Evolutionary conservation across 2,113 vertebrate species (phyloP), one percentile per base, ranked within the genome.

Genomic region (Tetrax tetrax): DNA sequence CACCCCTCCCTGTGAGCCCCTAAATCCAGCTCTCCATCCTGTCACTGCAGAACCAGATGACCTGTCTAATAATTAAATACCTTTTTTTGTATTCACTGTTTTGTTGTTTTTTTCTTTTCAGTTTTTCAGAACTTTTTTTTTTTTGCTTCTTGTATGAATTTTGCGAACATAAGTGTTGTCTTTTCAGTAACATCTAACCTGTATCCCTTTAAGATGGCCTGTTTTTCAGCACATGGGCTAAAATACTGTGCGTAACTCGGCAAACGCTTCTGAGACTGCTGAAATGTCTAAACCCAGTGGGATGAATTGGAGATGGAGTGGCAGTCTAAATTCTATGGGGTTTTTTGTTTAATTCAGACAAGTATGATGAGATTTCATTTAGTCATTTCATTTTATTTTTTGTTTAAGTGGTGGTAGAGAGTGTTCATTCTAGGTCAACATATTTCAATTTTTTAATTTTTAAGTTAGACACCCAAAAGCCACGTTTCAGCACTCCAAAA

Each of bases 321-420:
- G 33, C 53, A 72, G 16, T 57, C 54, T 54, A 60, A 89, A 24
- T 70, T 86, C 23, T 60, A 11, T 66, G 3, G 29, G 23, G 38
- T 17, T 35, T 14, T 25, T 29, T n/a, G 19, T 38, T n/a, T 9
- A 31, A 18, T 85, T 89, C 14, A 53, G 57, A 68, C 45, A 56
- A 35, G 18, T 22, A 37, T 47, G 45, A 29, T 43, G 31, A 28
- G 22, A 37, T 74, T 89, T 60, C 13, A 31, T 64, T 68, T 24
- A 41, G 37, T 45, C 0, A 14, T 60, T 83, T 86, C 1, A 1
- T 4, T 54, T 50, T 45, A 1, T 7, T 65, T 63, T n/a, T 75
- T 77, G 13, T 71, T 82, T 90, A 54, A 6, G 7, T 65, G 59
- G 14, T 0, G 0, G 4, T 45, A 54, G 22, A 7, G 10, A 28